These are phyloP conservation scores for Drosophila ogumai DNA, from an alignment of 1,140 invertebrate species.

Conservation along the genomic window DNA sequence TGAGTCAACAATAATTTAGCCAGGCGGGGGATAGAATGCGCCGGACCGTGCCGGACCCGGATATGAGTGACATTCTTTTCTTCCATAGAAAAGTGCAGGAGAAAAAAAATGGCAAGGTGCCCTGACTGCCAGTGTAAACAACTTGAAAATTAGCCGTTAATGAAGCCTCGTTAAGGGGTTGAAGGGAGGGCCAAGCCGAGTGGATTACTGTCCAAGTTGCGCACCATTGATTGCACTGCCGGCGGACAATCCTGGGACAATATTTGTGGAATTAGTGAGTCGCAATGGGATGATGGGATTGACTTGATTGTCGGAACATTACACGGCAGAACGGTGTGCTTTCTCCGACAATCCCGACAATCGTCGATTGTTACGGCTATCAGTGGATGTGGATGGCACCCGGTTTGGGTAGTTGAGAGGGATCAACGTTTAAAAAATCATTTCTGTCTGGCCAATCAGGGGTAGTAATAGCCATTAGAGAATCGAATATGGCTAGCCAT, in stretches of 20 bases:
- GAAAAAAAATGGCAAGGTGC: constrained; percentile 42
- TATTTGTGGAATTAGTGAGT: constrained; percentile 73
- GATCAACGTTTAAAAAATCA: constrained; percentile 14
- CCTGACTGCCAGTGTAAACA: constrained; percentile 68
- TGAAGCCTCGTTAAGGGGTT: constrained; percentile 72
- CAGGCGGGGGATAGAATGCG: constrained; percentile 9
- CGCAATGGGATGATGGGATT: constrained; percentile 36
- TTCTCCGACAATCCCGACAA: constrained; percentile 7
- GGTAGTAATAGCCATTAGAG: constrained; percentile 11
- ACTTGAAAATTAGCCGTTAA: constrained; percentile 81
- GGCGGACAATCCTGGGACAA: constrained; percentile 50
- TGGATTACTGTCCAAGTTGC: constrained; percentile 51
- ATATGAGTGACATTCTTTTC: constrained; percentile 73
- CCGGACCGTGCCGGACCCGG: constrained; percentile 21
- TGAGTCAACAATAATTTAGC: constrained; percentile 81
- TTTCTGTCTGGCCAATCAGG: constrained; percentile 20
- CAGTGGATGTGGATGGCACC: constrained; percentile 4
- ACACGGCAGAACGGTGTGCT: constrained; percentile 14
- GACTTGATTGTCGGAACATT: constrained; percentile 38
- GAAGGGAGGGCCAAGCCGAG: constrained; percentile 1
- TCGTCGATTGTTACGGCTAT: constrained; percentile 23
- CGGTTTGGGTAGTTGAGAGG: background rate
- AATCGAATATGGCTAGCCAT: constrained; percentile 6
- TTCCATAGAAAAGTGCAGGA: constrained; percentile 43
- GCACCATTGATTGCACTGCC: constrained; percentile 64